Conservation (phyloP, 2,888 invertebrate species). For the Alsophila aescularia region DNA sequence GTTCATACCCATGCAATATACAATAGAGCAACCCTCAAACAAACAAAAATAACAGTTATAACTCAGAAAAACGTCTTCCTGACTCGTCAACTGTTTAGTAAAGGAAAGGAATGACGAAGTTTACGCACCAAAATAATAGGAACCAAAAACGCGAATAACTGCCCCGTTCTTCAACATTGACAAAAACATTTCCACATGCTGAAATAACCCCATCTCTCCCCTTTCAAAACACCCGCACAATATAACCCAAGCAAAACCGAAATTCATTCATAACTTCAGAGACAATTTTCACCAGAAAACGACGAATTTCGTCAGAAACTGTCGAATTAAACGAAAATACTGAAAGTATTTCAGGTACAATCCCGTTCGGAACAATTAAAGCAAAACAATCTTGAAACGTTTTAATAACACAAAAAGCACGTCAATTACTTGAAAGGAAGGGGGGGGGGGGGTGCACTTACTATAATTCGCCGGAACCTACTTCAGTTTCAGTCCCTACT, state of each 20-base stretch:
- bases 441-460: slow-evolving; percentile 23
- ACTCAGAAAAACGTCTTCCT: too few species aligned
- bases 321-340: slow-evolving; percentile 20
- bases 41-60: too few species aligned
- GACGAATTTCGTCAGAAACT: not conserved
- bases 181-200: too few species aligned
- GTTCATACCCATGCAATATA: too few species aligned
- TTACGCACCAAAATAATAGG: too few species aligned
- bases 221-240: slow-evolving; percentile 1
- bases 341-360: slow-evolving; percentile 11
- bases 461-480: slow-evolving; percentile 20
- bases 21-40: too few species aligned
- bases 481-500: not conserved
- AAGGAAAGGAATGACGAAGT: too few species aligned
- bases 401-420: slow-evolving; percentile 35
- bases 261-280: not conserved
- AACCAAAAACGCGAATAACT: too few species aligned
- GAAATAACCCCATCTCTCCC: too few species aligned
- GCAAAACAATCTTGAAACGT: slow-evolving; percentile 32
- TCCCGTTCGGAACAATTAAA: slow-evolving; percentile 29
- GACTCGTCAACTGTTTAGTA: too few species aligned
- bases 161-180: too few species aligned
- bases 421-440: slow-evolving; percentile 23
- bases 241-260: not conserved
- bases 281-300: not conserved